These are phyloP conservation scores for Dicyrtomina minuta DNA, from an alignment of 2,888 invertebrate species.

Conservation along the genomic window DNA sequence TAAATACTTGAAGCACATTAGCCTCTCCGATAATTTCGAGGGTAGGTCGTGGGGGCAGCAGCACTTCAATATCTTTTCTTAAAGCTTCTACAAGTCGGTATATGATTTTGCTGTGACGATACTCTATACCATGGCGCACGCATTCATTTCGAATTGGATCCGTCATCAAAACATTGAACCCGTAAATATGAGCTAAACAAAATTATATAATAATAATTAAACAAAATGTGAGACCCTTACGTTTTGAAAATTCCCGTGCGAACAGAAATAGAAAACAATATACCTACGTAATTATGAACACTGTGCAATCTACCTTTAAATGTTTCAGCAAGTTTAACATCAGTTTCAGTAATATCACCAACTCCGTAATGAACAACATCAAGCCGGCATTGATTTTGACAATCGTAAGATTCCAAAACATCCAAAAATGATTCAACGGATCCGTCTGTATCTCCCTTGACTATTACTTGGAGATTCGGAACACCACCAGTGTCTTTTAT, in stretches of 20 bases:
- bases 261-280: no score
- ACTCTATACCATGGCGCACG: constrained; percentile 62
- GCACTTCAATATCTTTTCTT: constrained; percentile 71
- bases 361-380: constrained; percentile 88
- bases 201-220: not conserved
- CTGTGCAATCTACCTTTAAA: constrained; percentile 62
- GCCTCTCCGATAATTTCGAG: constrained; percentile 85
- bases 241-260: no score
- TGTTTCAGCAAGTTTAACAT: constrained; percentile 75
- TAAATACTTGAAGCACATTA: constrained; percentile 78
- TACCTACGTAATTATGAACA: no score
- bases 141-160: constrained; percentile 58
- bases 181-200: constrained; percentile 73
- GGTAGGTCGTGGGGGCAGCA: constrained; percentile 70
- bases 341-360: constrained; percentile 78
- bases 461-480: constrained; percentile 40
- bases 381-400: constrained; percentile 67
- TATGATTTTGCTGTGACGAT: constrained; percentile 82
- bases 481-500: constrained; percentile 55
- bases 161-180: constrained; percentile 74
- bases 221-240: no score
- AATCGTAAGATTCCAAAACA: constrained; percentile 80
- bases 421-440: constrained; percentile 94
- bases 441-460: constrained; percentile 84
- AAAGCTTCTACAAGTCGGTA: constrained; percentile 90